phyloP scores from a whole-genome alignment of 2,113 vertebrate species.

The Cariama cristata region DNA sequence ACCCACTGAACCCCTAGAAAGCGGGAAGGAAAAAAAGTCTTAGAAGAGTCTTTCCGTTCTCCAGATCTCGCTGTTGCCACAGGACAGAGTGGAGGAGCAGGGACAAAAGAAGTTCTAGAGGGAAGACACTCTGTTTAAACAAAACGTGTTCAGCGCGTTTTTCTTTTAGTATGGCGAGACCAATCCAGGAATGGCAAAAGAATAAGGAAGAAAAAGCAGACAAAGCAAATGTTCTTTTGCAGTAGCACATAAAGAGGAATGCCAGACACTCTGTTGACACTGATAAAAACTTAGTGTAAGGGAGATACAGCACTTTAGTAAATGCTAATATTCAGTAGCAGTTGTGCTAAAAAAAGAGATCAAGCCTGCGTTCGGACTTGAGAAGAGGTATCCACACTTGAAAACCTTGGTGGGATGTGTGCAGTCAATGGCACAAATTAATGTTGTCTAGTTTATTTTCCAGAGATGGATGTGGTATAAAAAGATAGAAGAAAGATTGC shows the following conservation, averaged over 20 bases:
- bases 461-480: background rate
- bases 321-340: background rate
- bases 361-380: background rate
- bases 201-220: conserved; percentile 12
- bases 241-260: conserved; percentile 5
- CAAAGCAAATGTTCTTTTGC: background rate
- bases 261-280: background rate
- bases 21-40: background rate
- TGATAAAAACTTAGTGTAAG: background rate
- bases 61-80: background rate
- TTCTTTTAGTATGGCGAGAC: background rate
- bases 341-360: background rate
- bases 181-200: background rate
- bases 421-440: background rate
- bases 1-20: background rate
- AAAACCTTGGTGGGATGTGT: background rate
- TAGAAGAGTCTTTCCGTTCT: background rate
- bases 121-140: background rate
- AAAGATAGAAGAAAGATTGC: background rate
- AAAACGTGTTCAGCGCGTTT: background rate
- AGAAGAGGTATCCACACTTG: background rate
- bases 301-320: background rate
- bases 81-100: background rate
- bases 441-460: background rate
- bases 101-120: background rate